Conservation (phyloP, 2,113 vertebrate genomes). For the Siphamia tubifer region DNA sequence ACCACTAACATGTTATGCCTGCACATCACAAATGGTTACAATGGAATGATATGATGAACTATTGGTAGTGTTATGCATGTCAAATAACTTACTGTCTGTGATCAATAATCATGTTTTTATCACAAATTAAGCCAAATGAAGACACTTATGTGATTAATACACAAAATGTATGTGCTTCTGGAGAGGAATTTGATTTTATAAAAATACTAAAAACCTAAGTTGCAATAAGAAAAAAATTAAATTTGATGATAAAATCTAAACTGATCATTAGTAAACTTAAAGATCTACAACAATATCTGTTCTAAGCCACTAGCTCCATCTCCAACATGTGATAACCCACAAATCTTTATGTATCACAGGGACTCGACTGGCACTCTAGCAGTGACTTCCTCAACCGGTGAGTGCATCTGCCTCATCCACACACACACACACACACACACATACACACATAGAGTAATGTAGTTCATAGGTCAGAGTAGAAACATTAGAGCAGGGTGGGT, state of each 20-base stretch:
- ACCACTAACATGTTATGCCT: constrained; percentile 57
- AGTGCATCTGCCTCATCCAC: constrained; percentile 38
- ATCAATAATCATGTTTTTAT: neutral
- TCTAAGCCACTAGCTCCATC: neutral
- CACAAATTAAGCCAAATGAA: neutral
- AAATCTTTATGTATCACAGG: constrained; percentile 78
- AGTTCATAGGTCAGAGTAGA: constrained; percentile 9
- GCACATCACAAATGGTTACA: constrained; percentile 39
- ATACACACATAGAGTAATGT: neutral
- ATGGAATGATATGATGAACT: neutral
- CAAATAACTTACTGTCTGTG: neutral
- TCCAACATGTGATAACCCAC: constrained; percentile 41
- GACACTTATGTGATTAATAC: too few species aligned
- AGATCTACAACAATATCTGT: neutral
- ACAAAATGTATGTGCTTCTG: too few species aligned
- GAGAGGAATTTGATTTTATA: too few species aligned
- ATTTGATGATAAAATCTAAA: neutral
- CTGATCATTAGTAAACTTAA: neutral
- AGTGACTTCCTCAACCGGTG: constrained; percentile 80
- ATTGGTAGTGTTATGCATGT: constrained; percentile 33
- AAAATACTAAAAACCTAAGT: neutral
- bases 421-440: neutral
- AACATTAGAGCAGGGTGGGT: constrained; percentile 31
- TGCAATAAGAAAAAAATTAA: neutral
- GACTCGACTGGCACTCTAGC: constrained; percentile 75